phyloP scores from a whole-genome alignment of 2,797 vertebrate species.

The Rhinogobio ventralis region DNA sequence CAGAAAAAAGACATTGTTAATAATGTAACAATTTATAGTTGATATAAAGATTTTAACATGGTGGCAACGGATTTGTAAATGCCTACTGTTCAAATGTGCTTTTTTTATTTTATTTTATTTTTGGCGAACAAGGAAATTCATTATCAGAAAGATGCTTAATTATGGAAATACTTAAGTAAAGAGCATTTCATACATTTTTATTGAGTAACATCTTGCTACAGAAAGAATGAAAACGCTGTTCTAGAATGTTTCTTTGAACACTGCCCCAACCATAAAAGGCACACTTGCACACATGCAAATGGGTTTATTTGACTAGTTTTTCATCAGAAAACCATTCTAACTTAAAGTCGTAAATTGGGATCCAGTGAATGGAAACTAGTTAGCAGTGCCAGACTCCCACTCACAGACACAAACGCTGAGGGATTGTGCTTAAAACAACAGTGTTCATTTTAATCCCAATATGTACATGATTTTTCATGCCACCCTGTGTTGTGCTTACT shows the following conservation, averaged over 20 bases:
- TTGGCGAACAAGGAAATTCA: constrained; percentile 79
- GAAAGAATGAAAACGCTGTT: constrained; percentile 20
- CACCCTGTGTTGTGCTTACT: constrained; percentile 53
- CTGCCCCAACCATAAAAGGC: constrained; percentile 22
- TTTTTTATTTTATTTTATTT: constrained; percentile 76
- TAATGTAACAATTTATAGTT: constrained; percentile 96
- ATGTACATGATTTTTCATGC: constrained; percentile 39
- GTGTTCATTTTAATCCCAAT: constrained; percentile 25
- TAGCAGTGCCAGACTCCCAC: constrained; percentile 32
- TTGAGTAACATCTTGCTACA: constrained; percentile 77
- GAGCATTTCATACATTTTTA: constrained; percentile 91
- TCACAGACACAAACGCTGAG: constrained; percentile 7
- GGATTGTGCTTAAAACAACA: constrained; percentile 1
- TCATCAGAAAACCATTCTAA: not conserved
- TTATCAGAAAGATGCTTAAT: constrained; percentile 87
- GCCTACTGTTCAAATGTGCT: constrained; percentile 83
- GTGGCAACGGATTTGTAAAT: constrained; percentile 92
- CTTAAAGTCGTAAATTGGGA: constrained; percentile 13
- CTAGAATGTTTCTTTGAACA: constrained; percentile 7
- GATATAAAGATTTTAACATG: constrained; percentile 91
- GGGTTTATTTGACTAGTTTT: not conserved
- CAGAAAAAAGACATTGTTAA: constrained; percentile 86
- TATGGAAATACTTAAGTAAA: constrained; percentile 76
- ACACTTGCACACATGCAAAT: not conserved
- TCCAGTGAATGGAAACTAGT: not conserved